Evolutionary conservation across 2,888 invertebrate genomes (phyloP), one percentile per base, ranked within the genome.

Genomic region (Neocrepidodera transversa): DNA sequence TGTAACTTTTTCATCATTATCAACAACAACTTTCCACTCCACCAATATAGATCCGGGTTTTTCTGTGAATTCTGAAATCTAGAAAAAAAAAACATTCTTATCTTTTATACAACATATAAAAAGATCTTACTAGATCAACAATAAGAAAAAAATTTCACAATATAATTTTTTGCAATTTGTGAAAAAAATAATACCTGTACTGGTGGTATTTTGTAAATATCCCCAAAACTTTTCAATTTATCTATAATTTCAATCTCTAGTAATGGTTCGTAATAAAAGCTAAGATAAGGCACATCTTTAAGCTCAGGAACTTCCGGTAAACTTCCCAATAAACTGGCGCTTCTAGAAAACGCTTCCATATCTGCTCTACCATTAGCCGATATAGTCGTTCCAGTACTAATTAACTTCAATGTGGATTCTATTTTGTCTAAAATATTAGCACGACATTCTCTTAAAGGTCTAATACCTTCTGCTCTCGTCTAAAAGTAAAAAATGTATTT

Each of bases 301-400:
- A 82, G 74, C 52, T 79, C 78, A 23, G 85, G 85, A 13, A 85
- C 82, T 67, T 83, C 84, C 18, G 85, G 85, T 58, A 85, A 76
- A 68, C 82, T 83, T 47, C 81, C 82, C 52, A 82, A 64, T 32
- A 69, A 60, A 53, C 68, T 72, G 20, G 76, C 70, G 58, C 74
- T 69, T 23, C 64, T 64, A 52, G 68, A 64, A 65, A 77, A 77
- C 53, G 64, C 68, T 23, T 71, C 65, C 11, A 69, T 38, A 67
- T 69, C 59, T 10, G 60, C 54, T 67, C 60, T 60, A 65, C 67
- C 53, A 23, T 40, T 53, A 51, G 65, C 65, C 28, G 66, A 45
- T 32, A 73, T 43, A 2, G 48, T 40, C 50, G 72, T 70, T n/a
- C 75, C 72, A 56, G 76, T 70, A 51, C 76, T 66, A 54, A 76